Base-by-base conservation (phyloP, 1,140 invertebrate genomes). In the Eumeta japonica region DNA sequence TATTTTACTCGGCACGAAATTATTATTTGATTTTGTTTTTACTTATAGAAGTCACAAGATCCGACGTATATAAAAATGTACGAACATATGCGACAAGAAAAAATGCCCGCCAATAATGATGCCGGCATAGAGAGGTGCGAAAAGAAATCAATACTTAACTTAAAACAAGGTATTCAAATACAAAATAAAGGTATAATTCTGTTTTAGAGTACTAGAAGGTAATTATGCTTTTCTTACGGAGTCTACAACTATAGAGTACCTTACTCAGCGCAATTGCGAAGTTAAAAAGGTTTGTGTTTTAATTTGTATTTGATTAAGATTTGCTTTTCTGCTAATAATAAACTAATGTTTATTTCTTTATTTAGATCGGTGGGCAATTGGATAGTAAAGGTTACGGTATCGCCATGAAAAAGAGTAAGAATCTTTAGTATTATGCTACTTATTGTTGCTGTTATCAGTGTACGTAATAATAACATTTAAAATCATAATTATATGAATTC, bases 181-280 rank as follows among this genome's bases (percentile, higher is more conserved):
- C 20, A 24, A 24, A 7, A 24, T 5, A 24, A 24, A 24, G 5
- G 20, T 24, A 24, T 37, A 37, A 10, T 13, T 27, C 10, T 32
- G 9, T 58, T 58, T 32, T 37, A 62, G 82, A 74, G 36, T 82
- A 79, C 60, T 76, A 75, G 78, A 73, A 3, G 75, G 79, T 38
- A 82, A 89, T 17, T 93, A 90, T 60, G 90, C 89, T 2, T 93
- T 88, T 63, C 68, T 92, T 10, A 92, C 92, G 90, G 90, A 93
- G 62, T 90, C 88, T 1, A 84, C 88, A 1, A 81, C 83, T 14
- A 83, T 93, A 41, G 88, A 90, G 41, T 93, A 89, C 52, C 82
- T 86, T 52, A 81, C 83, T 28, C 86, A 89, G 49, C 74, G 85
- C 29, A 80, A 90, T 47, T 93, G 90, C 58, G 81, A 89, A 43